Percentiles rank a stretch among this genome's conserved stretches.
phyloP scores from a whole-genome alignment of 2,888 invertebrate genomes.

The Norana najaformis region DNA sequence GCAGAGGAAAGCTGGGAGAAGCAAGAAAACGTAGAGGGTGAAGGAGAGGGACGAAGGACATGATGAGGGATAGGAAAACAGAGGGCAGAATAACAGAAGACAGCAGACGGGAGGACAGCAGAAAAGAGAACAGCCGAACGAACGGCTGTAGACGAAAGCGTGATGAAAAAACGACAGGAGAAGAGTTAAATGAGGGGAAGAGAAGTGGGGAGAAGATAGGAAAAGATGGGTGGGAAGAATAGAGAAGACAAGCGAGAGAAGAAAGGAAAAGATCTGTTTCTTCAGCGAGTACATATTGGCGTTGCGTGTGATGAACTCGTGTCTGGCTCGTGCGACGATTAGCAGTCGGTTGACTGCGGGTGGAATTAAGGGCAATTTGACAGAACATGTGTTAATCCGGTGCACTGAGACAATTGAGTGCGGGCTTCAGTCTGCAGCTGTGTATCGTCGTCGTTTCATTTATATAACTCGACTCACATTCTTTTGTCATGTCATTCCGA shows the following conservation, averaged over 20 bases:
- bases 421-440: background rate
- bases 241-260: background rate
- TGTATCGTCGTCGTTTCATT: background rate
- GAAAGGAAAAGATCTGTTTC: background rate
- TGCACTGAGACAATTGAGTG: background rate
- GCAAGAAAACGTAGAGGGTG: background rate
- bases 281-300: background rate
- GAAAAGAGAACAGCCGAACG: background rate
- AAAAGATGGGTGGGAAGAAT: background rate
- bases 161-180: no score
- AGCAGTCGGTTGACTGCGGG: background rate
- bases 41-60: background rate
- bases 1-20: background rate
- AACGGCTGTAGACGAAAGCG: background rate
- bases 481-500: background rate
- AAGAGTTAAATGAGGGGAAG: no score
- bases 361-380: background rate
- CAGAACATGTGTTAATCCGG: background rate
- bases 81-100: background rate
- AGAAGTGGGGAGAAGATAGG: no score
- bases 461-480: background rate
- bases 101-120: background rate
- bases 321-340: background rate
- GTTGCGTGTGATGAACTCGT: background rate
- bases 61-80: background rate